Conservation (phyloP, 2,888 invertebrate species). For the Rhodophaea formosa region DNA sequence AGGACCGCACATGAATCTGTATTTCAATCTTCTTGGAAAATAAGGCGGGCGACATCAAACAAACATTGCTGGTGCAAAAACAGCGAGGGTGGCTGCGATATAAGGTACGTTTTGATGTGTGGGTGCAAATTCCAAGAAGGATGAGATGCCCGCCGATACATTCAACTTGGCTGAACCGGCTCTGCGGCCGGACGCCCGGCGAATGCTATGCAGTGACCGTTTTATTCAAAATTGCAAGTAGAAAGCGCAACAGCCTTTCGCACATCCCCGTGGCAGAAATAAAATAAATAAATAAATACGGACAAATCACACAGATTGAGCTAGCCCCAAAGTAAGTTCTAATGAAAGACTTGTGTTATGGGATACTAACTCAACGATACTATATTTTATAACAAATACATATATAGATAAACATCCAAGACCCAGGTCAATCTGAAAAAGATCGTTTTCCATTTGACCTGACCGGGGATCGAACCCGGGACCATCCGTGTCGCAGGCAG, state of each 20-base stretch:
- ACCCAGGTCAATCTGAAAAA: no score
- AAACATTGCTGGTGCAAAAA: constrained; percentile 42
- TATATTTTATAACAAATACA: no score
- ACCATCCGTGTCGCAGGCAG: no score
- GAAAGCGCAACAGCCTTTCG: constrained; percentile 10
- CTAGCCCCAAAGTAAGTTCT: no score
- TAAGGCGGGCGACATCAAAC: constrained; percentile 38
- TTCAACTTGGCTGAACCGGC: constrained; percentile 58
- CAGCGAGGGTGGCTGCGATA: constrained; percentile 38
- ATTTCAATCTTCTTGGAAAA: constrained; percentile 41
- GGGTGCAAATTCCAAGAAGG: constrained; percentile 76
- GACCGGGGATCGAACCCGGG: no score
- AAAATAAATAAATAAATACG: not conserved
- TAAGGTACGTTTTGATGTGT: constrained; percentile 54
- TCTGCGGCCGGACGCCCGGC: constrained; percentile 30
- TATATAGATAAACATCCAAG: no score
- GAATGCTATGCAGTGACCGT: constrained; percentile 43
- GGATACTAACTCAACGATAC: no score
- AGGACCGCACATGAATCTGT: constrained; percentile 7
- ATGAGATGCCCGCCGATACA: constrained; percentile 61
- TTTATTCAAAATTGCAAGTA: constrained; percentile 48
- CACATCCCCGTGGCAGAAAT: constrained; percentile 11
- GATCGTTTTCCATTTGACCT: no score
- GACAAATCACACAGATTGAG: no score
- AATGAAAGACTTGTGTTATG: no score